These are phyloP conservation scores for Alethe diademata DNA, from an alignment of 2,113 vertebrate genomes.

Conservation along the genomic window DNA sequence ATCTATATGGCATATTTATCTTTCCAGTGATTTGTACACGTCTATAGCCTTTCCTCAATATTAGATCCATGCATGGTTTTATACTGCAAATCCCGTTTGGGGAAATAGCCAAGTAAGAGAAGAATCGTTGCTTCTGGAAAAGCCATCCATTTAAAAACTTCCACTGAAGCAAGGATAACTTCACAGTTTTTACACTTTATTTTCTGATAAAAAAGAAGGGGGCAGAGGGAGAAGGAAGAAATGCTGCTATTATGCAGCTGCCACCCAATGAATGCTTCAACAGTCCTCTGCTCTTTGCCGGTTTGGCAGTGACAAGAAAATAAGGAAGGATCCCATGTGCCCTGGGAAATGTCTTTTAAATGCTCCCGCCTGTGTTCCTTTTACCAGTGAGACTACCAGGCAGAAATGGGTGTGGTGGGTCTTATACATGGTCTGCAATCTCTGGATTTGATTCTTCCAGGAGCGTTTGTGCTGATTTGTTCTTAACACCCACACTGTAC, in stretches of 20 bases:
- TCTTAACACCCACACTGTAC: background rate
- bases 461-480: background rate
- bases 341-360: constrained; percentile 31
- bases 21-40: constrained; percentile 67
- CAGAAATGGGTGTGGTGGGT: background rate
- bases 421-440: background rate
- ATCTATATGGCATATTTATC: constrained; percentile 70
- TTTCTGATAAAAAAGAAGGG: constrained; percentile 15
- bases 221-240: constrained; percentile 1
- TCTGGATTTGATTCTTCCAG: background rate
- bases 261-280: background rate
- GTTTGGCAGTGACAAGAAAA: constrained; percentile 29
- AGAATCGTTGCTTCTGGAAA: constrained; percentile 54
- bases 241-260: background rate
- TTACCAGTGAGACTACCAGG: background rate
- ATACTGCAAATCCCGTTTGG: constrained; percentile 68
- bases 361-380: background rate
- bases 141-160: constrained; percentile 63
- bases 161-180: constrained; percentile 22
- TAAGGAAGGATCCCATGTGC: constrained; percentile 2
- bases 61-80: constrained; percentile 61
- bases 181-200: constrained; percentile 48
- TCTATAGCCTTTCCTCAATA: constrained; percentile 67
- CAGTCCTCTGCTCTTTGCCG: constrained; percentile 22
- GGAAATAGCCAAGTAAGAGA: constrained; percentile 47